Conservation (phyloP, 92 coral and sea anemone genomes). For the Epizoanthus ramosus region DNA sequence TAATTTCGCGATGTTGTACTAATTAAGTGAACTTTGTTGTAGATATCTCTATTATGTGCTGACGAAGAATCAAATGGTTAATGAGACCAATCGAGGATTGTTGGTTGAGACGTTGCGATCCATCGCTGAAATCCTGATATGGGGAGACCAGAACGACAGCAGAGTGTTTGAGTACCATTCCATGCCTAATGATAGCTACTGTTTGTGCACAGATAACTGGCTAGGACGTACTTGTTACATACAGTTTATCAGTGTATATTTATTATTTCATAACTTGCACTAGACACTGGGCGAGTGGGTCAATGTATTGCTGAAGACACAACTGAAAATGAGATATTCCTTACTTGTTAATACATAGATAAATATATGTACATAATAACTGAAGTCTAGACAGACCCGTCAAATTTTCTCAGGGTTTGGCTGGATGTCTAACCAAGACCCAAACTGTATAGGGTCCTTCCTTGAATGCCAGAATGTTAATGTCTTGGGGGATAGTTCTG, state of each 20-base stretch:
- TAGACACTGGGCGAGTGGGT: no score
- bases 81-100: conserved; percentile 91
- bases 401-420: no score
- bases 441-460: no score
- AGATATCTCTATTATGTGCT: conserved; percentile 97
- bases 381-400: no score
- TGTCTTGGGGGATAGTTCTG: no score
- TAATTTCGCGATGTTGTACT: neutral
- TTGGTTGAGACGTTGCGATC: conserved; percentile 96
- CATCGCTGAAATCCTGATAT: conserved; percentile 98
- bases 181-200: neutral
- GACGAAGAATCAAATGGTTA: conserved; percentile 87
- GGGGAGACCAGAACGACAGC: conserved; percentile 99
- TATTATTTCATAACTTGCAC: no score
- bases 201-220: neutral
- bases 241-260: neutral
- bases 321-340: no score
- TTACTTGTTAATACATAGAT: no score
- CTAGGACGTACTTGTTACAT: neutral
- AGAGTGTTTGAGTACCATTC: conserved; percentile 93
- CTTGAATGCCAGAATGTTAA: no score
- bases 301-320: no score
- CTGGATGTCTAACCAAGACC: no score
- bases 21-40: conserved; percentile 8
- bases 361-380: no score